phyloP scores from a whole-genome alignment of 2,888 invertebrate species.

The Perdita meconis region DNA sequence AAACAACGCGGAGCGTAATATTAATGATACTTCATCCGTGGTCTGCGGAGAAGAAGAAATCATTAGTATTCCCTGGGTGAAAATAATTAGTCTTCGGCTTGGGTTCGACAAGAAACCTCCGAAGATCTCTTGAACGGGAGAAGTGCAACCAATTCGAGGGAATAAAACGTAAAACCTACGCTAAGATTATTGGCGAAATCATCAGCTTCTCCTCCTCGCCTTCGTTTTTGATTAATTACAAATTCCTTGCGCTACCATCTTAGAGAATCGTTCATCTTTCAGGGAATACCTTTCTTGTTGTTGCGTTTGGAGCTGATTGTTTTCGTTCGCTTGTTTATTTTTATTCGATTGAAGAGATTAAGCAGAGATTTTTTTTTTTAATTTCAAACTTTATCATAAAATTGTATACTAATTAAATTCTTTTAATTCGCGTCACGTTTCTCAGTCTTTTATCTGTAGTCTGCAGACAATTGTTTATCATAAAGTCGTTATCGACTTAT shows the following conservation, averaged over 20 bases:
- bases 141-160: constrained; percentile 41
- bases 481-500: not conserved
- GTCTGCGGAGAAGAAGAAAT: constrained; percentile 32
- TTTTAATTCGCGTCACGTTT: not conserved
- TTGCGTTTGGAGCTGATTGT: not conserved
- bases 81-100: constrained; percentile 59
- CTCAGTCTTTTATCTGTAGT: not conserved
- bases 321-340: too few species aligned
- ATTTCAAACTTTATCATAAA: too few species aligned
- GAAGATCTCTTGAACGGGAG: not conserved
- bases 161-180: constrained; percentile 49
- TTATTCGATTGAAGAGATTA: too few species aligned
- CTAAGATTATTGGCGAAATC: constrained; percentile 62
- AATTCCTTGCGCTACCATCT: constrained; percentile 58
- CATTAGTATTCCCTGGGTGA: constrained; percentile 52
- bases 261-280: constrained; percentile 17
- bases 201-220: constrained; percentile 7
- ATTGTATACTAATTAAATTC: too few species aligned
- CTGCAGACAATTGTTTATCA: not conserved
- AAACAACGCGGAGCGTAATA: constrained; percentile 34
- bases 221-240: constrained; percentile 54
- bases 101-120: constrained; percentile 36
- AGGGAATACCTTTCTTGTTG: constrained; percentile 19
- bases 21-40: constrained; percentile 56
- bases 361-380: too few species aligned